phyloP scores from a whole-genome alignment of 2,888 invertebrate species.

The Mythimna loreyi region DNA sequence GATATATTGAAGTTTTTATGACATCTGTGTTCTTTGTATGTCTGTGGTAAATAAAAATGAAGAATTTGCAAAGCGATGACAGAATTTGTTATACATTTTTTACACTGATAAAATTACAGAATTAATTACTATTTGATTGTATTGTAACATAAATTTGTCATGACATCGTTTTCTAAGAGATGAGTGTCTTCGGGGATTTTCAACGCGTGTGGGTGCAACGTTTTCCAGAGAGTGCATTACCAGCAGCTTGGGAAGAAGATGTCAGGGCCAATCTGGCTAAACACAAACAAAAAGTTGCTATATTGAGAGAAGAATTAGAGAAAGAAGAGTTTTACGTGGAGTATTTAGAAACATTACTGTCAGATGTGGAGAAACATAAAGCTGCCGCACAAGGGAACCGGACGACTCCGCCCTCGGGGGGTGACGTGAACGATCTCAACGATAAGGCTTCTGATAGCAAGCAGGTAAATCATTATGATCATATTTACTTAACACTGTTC shows the following conservation, averaged over 20 bases:
- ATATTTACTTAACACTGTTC: constrained; percentile 3
- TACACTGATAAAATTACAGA: constrained; percentile 68
- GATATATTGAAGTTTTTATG: constrained; percentile 16
- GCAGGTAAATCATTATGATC: constrained; percentile 77
- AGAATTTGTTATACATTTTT: constrained; percentile 79
- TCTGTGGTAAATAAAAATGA: constrained; percentile 66
- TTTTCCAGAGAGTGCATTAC: constrained; percentile 97
- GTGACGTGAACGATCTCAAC: constrained; percentile 84
- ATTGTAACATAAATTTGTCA: constrained; percentile 87
- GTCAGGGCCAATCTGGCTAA: constrained; percentile 97
- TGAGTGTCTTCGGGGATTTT: constrained; percentile 97
- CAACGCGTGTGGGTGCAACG: constrained; percentile 97
- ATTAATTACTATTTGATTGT: constrained; percentile 67
- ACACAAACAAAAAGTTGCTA: constrained; percentile 96
- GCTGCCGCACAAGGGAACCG: constrained; percentile 87
- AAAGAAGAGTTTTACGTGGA: constrained; percentile 98
- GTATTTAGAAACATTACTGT: constrained; percentile 95
- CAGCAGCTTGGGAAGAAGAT: constrained; percentile 98
- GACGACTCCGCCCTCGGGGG: constrained; percentile 88
- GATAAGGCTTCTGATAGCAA: constrained; percentile 88
- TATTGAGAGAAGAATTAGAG: constrained; percentile 96
- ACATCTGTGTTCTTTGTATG: constrained; percentile 25
- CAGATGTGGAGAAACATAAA: constrained; percentile 96
- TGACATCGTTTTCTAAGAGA: constrained; percentile 91
- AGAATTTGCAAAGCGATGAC: constrained; percentile 76